These are phyloP conservation scores for Drosophila virilis DNA, from an alignment of 1,140 invertebrate genomes.

Conservation along the genomic window DNA sequence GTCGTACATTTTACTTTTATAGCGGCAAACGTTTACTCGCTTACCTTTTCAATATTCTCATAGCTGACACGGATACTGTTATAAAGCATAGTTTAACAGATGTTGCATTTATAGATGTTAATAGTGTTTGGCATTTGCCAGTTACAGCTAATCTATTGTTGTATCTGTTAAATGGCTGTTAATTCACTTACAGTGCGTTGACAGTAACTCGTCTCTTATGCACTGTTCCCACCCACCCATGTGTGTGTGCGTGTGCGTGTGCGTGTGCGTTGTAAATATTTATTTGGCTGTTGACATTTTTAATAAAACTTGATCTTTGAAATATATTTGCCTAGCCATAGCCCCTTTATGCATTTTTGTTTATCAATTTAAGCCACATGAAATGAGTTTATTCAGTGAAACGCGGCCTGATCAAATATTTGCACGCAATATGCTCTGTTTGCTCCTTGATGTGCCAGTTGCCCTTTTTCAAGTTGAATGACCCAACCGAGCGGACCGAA, in stretches of 20 bases:
- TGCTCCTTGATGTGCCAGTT: conserved; percentile 44
- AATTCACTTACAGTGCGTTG: not conserved
- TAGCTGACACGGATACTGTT: not conserved
- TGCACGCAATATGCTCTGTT: conserved; percentile 44
- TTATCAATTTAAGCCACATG: conserved; percentile 38
- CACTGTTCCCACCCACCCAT: conserved; percentile 8
- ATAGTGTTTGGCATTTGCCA: not conserved
- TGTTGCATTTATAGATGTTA: not conserved
- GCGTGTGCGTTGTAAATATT: conserved; percentile 44
- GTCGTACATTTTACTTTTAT: conserved; percentile 6
- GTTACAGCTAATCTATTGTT: not conserved
- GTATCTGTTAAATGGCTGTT: conserved; percentile 9
- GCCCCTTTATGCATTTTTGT: conserved; percentile 19
- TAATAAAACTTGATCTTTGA: conserved; percentile 58
- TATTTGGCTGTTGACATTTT: conserved; percentile 57
- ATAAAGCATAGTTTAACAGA: not conserved
- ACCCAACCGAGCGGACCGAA: conserved; percentile 28
- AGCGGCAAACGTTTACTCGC: conserved; percentile 1
- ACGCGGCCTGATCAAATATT: conserved; percentile 65
- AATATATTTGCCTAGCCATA: conserved; percentile 36
- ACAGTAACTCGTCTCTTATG: not conserved
- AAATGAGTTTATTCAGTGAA: conserved; percentile 68
- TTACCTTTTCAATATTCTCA: not conserved
- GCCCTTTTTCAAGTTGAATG: conserved; percentile 52
- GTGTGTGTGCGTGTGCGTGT: not conserved